Evolutionary conservation across 92 coral and sea anemone species (phyloP), one percentile per base, ranked within the genome.

Genomic region (Diadumene lineata): DNA sequence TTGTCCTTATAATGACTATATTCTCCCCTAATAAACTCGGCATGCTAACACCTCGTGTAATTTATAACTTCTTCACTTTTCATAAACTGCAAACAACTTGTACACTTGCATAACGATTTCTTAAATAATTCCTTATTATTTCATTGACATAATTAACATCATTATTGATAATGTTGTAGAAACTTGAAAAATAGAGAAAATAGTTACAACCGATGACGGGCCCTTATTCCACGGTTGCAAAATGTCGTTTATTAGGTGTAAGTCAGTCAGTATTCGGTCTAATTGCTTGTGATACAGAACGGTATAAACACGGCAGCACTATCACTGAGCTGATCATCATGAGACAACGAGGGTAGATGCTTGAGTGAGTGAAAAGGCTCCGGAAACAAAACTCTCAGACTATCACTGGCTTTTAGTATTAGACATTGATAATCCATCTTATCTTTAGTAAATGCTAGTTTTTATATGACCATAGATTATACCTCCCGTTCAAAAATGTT

Each of bases 391-490:
- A 55, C 56, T 53, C 56, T 34, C 53, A 33, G 33, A 34, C 30
- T 34, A 34, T 56, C 32, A 56, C 22, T 56, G 63, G 61, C 38
- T 31, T 51, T 50, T 51, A 28, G 44, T 51, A 31, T n/a, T 62
- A 11, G 68, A 62, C 43, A 32, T 28, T 29, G 73, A 72, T 72
- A 32, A 72, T 68, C 68, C 57, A 31, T 26, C 67, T 56, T 68
- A 68, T 68, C 82, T 55, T 38, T 44, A 43, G 38, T 57, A 68
- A 34, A 38, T 34, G 19, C 18, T 34, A 34, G 46, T 25, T 78
- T 73, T 68, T 68, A 68, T 56, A 46, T 18, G 53, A 21, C 31
- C 21, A 56, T 67, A 68, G 70, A 78, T 68, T 78, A 68, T 68
- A 43, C 33, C 19, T 68, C 60, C 69, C 56, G 53, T 31, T 27